These are phyloP conservation scores for Lobophora halterata DNA, from an alignment of 2,888 invertebrate species.

Conservation along the genomic window DNA sequence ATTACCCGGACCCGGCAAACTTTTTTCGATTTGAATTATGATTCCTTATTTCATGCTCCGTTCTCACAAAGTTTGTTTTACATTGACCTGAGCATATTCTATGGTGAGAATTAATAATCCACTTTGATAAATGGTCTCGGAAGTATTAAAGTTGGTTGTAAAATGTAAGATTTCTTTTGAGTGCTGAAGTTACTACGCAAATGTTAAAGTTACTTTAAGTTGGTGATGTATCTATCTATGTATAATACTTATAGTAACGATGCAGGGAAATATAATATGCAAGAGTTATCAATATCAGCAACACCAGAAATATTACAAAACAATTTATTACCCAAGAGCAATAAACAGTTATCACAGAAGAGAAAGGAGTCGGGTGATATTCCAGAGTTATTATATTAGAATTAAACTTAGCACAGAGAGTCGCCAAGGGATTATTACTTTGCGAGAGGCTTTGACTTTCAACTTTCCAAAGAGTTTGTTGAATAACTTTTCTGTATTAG, in stretches of 20 bases:
- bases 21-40: slow-evolving; percentile 81
- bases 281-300: too few relatives aligned
- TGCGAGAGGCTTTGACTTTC: slow-evolving; percentile 59
- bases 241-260: too few relatives aligned
- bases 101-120: slow-evolving; percentile 61
- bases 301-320: too few relatives aligned
- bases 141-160: neutral
- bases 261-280: too few relatives aligned
- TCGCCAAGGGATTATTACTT: slow-evolving; percentile 56
- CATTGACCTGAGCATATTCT: slow-evolving; percentile 61
- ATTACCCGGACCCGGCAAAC: slow-evolving; percentile 72
- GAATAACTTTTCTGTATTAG: slow-evolving; percentile 64
- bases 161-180: slow-evolving; percentile 1
- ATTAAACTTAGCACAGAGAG: slow-evolving; percentile 51
- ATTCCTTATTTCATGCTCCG: slow-evolving; percentile 77
- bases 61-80: slow-evolving; percentile 70
- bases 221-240: too few relatives aligned
- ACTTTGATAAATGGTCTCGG: slow-evolving; percentile 35
- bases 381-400: slow-evolving; percentile 47
- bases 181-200: too few relatives aligned
- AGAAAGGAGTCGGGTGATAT: slow-evolving; percentile 23
- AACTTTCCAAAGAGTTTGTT: slow-evolving; percentile 64
- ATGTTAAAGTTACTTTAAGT: too few relatives aligned
- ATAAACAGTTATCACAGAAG: slow-evolving; percentile 15
- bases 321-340: slow-evolving; percentile 1